Base-by-base conservation (phyloP, 2,113 vertebrate genomes). In the Fukomys damarensis region DNA sequence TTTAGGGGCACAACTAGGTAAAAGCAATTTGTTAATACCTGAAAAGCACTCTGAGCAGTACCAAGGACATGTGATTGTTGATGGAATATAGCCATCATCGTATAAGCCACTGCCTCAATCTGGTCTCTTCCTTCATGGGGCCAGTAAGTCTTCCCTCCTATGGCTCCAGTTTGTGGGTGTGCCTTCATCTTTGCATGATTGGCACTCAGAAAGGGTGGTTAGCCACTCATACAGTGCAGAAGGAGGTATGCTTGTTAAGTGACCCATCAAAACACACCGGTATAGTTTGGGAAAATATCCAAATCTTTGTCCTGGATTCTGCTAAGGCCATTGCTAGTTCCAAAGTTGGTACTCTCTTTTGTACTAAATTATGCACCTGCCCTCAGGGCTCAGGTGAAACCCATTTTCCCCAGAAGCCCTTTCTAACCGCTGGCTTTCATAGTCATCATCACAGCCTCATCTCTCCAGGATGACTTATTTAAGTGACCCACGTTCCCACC, bases 401-500 rank as follows among this genome's bases (percentile, higher is more conserved):
- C 58, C 7, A 10, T 68, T 65, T 68, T 59, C 16, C 12, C 28
- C 32, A 58, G 32, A 63, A 28, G 19, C 30, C 43, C 49, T 58
- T 26, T 41, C n/a, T 85, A 0, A 6, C 26, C 46, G 28, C 35
- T 7, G 0, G 0, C 3, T 30, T 41, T 61, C n/a, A 22, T 46
- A 7, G 22, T 56, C 38, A 10, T 52, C 4, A 32, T 13, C 41
- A 56, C 22, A 59, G 54, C 17, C 32, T 32, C 24, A n/a, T 43
- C 24, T 46, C n/a, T 89, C 32, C 11, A n/a, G 30, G 8, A n/a
- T 82, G 20, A 81, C n/a, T 20, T 46, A 20, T 86, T 65, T 22
- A 28, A 28, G 19, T 13, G 3, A 46, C 46, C 19, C 0, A 3
- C 12, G 7, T 49, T 66, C 28, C 43, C 38, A 0, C 14, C 19